Conservation (phyloP, 2,888 invertebrate species). For the Acanthosepion esculentum region DNA sequence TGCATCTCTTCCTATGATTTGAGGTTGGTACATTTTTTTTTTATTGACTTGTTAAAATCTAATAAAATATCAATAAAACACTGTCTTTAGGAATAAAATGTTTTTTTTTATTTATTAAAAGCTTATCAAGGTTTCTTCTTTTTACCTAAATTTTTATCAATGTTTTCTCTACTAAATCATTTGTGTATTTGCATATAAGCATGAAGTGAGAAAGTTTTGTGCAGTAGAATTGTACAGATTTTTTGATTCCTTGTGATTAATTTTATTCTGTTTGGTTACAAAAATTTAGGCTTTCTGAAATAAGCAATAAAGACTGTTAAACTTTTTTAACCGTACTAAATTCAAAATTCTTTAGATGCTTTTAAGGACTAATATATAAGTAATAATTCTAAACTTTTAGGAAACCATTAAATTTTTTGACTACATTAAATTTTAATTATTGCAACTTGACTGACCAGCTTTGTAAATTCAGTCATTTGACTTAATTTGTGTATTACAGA, state of each 20-base stretch:
- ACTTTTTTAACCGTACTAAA: neutral
- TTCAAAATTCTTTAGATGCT: neutral
- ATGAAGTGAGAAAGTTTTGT: too few species aligned
- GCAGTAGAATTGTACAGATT: neutral
- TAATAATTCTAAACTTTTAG: neutral
- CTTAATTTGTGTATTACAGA: neutral
- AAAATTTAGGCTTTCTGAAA: neutral
- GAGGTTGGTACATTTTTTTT: too few species aligned
- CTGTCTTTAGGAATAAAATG: too few species aligned
- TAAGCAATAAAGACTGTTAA: neutral
- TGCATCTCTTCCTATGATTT: too few species aligned
- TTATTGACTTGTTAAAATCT: too few species aligned
- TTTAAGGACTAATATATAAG: too few species aligned
- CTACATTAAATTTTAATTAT: neutral
- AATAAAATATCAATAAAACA: too few species aligned
- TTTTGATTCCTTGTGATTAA: neutral
- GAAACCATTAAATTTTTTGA: neutral
- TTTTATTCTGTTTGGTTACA: neutral
- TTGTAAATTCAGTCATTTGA: neutral
- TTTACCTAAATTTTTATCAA: too few species aligned
- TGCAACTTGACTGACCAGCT: neutral
- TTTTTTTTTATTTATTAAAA: too few species aligned
- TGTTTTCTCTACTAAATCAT: too few species aligned
- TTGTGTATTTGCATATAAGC: too few species aligned
- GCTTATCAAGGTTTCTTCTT: too few species aligned